A percentile compares a stretch with the other conserved stretches of the same genome.
Conservation (phyloP, 1,140 invertebrate genomes). For the Papilio glaucus region DNA sequence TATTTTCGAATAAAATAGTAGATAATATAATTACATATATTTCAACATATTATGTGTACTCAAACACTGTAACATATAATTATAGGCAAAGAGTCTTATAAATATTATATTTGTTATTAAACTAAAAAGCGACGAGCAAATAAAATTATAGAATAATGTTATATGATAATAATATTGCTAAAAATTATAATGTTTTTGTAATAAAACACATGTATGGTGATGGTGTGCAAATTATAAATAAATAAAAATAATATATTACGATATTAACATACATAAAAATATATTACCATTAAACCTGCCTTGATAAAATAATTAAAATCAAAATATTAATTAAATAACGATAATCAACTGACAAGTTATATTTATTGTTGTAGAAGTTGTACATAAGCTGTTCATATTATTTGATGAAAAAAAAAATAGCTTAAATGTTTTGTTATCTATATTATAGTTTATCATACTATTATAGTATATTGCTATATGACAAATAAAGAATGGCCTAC, state of each 20-base stretch:
- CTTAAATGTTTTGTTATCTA: too few relatives aligned
- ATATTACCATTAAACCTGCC: slow-evolving; percentile 28
- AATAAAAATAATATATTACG: slow-evolving; percentile 50
- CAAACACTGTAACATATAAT: background rate
- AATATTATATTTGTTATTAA: slow-evolving; percentile 48
- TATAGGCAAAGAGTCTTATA: background rate
- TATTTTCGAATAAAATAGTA: too few relatives aligned
- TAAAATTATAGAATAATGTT: slow-evolving; percentile 52
- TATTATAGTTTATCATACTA: too few relatives aligned
- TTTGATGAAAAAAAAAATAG: too few relatives aligned
- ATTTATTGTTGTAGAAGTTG: too few relatives aligned
- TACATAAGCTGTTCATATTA: too few relatives aligned
- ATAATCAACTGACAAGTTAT: too few relatives aligned
- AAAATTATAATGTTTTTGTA: slow-evolving; percentile 42
- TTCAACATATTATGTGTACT: too few relatives aligned
- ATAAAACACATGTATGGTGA: slow-evolving; percentile 50
- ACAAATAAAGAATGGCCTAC: too few relatives aligned
- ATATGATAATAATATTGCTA: slow-evolving; percentile 46
- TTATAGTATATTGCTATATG: too few relatives aligned
- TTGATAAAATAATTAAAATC: background rate
- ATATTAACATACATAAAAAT: slow-evolving; percentile 48
- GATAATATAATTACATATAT: too few relatives aligned
- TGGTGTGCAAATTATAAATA: slow-evolving; percentile 73
- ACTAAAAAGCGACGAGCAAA: slow-evolving; percentile 67
- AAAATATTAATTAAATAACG: background rate